Base-by-base conservation (phyloP, 2,888 invertebrate species). In the Eulithis testata region DNA sequence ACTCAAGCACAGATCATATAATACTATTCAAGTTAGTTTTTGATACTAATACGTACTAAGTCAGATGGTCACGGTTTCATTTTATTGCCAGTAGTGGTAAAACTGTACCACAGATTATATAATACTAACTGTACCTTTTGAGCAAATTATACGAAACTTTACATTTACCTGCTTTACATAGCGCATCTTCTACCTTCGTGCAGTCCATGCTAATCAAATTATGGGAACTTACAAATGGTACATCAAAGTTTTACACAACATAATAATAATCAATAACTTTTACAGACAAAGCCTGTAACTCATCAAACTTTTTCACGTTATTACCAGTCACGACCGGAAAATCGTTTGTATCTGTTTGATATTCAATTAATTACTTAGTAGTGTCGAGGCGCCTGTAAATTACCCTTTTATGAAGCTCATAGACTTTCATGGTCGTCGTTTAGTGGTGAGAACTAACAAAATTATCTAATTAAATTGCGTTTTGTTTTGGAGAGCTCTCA, bases 331-430 rank as follows among this genome's bases (percentile, higher is more conserved):
- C 63, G 65, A 70, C 63, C 64, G 67, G 64, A 56, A 65, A 68
- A 65, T 64, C 70, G 70, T 71, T 73, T 71, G 65, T 62, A 54
- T 11, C 49, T 57, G 50, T 63, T 71, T 67, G 76, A 76, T 81
- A 76, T 58, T 65, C 76, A 80, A 86, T 84, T 83, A 80, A 84
- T 85, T 85, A 77, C 77, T 78, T 80, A 82, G 85, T 80, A 77
- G 73, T 75, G 69, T 70, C 60, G 47, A 67, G 58, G 67, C 50
- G 63, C 37, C 66, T 54, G 55, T 49, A 73, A 76, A 68, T 70
- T 58, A 72, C 77, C 76, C 76, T 76, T 79, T 80, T 80, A 78
- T 76, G 66, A 71, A 72, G 66, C 64, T 73, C 73, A 58, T 56
- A 73, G 69, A 78, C 71, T 74, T 81, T 80, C 74, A 74, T 62